phyloP scores from a whole-genome alignment of 2,888 invertebrate genomes.

The Stenchaetothrips biformis region DNA sequence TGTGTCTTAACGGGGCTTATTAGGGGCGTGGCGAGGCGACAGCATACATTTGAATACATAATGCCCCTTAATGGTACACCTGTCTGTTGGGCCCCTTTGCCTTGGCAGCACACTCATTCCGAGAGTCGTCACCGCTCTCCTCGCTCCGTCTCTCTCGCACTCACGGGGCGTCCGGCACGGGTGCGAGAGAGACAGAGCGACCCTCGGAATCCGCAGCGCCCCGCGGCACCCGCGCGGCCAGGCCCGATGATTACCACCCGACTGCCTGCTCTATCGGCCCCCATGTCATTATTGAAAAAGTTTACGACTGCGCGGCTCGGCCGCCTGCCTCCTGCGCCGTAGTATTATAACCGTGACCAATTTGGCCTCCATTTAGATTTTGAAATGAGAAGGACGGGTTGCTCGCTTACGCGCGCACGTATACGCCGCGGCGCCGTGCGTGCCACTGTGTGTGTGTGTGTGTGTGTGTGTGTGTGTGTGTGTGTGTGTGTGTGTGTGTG shows the following conservation, averaged over 20 bases:
- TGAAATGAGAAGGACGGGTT: not conserved
- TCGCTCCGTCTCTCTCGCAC: too few species aligned
- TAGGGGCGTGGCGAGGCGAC: conserved; percentile 14
- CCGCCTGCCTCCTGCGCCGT: not conserved
- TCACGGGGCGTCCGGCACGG: too few species aligned
- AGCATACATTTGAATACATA: conserved; percentile 25
- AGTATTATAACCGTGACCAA: not conserved
- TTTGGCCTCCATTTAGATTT: not conserved
- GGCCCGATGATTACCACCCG: not conserved
- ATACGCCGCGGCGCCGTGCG: not conserved
- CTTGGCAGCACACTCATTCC: not conserved
- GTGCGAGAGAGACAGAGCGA: not conserved
- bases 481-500: not conserved
- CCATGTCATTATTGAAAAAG: conserved; percentile 23
- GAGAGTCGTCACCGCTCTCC: too few species aligned
- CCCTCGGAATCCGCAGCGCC: not conserved
- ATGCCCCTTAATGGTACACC: conserved; percentile 21
- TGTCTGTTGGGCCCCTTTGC: not conserved
- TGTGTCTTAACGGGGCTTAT: conserved; percentile 18
- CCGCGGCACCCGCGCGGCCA: not conserved
- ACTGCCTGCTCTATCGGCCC: not conserved
- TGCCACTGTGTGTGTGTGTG: not conserved
- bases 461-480: too few species aligned
- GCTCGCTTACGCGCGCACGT: not conserved
- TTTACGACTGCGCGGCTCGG: not conserved